Evolutionary conservation across 2,797 vertebrate genomes (phyloP).

Genomic region (Esox lucius): DNA sequence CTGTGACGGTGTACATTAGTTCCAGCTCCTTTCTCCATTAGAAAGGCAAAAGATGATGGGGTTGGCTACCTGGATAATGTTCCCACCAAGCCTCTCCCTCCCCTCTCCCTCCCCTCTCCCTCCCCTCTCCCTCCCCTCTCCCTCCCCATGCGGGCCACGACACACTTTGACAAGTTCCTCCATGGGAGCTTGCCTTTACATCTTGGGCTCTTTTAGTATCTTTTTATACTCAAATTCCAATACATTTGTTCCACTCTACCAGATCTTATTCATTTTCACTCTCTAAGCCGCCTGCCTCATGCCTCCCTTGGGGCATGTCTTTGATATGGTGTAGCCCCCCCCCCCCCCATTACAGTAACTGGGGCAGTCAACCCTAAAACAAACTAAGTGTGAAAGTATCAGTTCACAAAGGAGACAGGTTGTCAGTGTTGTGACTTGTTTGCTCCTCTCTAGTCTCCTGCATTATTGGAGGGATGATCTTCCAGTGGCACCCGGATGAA

Average conservation of each 20-base stretch:
- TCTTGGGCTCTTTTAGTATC: conserved; percentile 57
- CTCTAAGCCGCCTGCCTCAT: conserved; percentile 54
- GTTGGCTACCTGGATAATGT: conserved; percentile 60
- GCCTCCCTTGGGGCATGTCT: conserved; percentile 53
- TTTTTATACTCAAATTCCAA: conserved; percentile 57
- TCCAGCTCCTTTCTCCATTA: conserved; percentile 67
- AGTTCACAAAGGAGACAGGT: conserved; percentile 45
- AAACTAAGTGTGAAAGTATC: conserved; percentile 54
- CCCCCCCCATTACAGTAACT: conserved; percentile 60
- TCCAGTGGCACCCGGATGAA: conserved; percentile 12
- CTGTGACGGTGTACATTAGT: conserved; percentile 69
- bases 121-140: conserved; percentile 14
- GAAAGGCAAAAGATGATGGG: conserved; percentile 66
- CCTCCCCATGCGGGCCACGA: conserved; percentile 28
- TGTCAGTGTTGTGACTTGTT: conserved; percentile 42
- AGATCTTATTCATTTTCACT: conserved; percentile 70
- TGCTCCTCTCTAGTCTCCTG: conserved; percentile 41
- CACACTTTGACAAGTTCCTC: neutral
- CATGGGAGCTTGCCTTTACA: conserved; percentile 53
- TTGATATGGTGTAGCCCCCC: conserved; percentile 61
- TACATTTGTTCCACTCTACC: conserved; percentile 68
- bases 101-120: conserved; percentile 13
- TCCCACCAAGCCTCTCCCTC: conserved; percentile 38
- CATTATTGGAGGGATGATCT: conserved; percentile 32
- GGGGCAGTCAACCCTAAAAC: conserved; percentile 67